Evolutionary conservation across 35 echinoderm and acorn worm species (phyloP).

Genomic region (Ophiothrix spiculata): DNA sequence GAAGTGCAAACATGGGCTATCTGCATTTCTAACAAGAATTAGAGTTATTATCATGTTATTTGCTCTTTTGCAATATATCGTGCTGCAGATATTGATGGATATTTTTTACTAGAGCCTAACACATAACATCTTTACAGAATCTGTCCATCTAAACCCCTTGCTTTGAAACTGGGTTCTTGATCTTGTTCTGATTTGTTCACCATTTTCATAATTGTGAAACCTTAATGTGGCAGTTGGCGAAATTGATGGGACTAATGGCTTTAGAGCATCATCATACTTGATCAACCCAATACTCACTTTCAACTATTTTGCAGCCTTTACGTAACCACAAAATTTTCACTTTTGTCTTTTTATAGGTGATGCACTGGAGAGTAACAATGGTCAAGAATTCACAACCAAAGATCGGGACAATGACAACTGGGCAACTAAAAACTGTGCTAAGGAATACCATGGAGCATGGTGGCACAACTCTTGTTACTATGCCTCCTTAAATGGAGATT

Average conservation of each 20-base stretch:
- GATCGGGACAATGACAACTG: constrained; percentile 78
- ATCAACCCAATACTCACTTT: background rate
- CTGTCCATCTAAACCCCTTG: no score
- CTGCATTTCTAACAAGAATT: no score
- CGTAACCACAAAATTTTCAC: background rate
- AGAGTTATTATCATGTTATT: no score
- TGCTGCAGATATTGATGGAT: no score
- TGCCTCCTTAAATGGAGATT: constrained; percentile 61
- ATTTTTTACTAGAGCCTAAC: no score
- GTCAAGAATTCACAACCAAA: constrained; percentile 53
- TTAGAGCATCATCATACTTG: background rate
- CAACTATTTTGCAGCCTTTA: no score
- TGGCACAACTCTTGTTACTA: constrained; percentile 73
- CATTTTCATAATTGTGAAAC: no score
- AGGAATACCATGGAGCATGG: constrained; percentile 53
- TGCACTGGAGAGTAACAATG: constrained; percentile 39
- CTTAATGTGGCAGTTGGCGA: background rate
- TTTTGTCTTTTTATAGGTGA: constrained; percentile 42
- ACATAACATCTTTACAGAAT: no score
- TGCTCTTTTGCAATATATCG: no score
- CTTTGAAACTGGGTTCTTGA: no score
- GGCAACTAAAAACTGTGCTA: constrained; percentile 55
- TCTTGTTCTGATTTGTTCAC: no score
- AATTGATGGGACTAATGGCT: background rate
- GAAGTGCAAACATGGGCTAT: no score